phyloP scores from a whole-genome alignment of 1,140 invertebrate genomes.

The Papilio glaucus region DNA sequence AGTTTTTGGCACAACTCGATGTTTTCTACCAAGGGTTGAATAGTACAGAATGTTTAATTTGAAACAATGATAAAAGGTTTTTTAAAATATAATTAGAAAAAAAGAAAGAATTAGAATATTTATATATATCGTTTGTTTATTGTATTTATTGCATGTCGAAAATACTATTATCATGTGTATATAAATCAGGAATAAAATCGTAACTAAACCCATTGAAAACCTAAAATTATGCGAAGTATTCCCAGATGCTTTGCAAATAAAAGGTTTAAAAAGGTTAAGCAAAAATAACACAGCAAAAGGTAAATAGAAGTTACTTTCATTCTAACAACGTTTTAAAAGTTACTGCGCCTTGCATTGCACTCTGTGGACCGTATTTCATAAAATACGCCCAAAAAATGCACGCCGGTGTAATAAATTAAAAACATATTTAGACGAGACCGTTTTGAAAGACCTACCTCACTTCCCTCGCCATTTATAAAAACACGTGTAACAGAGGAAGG shows the following conservation, averaged over 20 bases:
- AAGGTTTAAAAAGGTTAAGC: background rate
- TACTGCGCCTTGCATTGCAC: slow-evolving; percentile 41
- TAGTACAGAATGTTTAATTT: too few relatives aligned
- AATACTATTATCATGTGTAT: background rate
- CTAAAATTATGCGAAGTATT: slow-evolving; percentile 8
- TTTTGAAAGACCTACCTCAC: slow-evolving; percentile 36
- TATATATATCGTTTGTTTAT: too few relatives aligned
- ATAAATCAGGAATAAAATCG: background rate
- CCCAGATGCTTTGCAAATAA: background rate
- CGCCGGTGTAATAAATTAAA: slow-evolving; percentile 53
- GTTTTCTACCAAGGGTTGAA: too few relatives aligned
- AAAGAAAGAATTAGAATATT: too few relatives aligned
- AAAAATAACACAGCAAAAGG: slow-evolving; percentile 23
- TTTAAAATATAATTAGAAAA: too few relatives aligned
- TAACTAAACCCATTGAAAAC: background rate
- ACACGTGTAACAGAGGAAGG: background rate
- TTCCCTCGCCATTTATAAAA: slow-evolving; percentile 10
- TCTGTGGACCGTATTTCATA: slow-evolving; percentile 47
- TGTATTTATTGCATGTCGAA: too few relatives aligned
- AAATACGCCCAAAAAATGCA: slow-evolving; percentile 49
- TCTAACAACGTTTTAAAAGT: slow-evolving; percentile 34
- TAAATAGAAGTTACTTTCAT: slow-evolving; percentile 35
- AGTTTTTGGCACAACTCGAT: too few relatives aligned
- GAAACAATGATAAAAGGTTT: too few relatives aligned
- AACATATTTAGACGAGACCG: slow-evolving; percentile 49